Percentiles rank a stretch among this genome's conserved stretches.
These are phyloP conservation scores for Dendrolimus kikuchii DNA, from an alignment of 1,140 invertebrate species.

Conservation along the genomic window DNA sequence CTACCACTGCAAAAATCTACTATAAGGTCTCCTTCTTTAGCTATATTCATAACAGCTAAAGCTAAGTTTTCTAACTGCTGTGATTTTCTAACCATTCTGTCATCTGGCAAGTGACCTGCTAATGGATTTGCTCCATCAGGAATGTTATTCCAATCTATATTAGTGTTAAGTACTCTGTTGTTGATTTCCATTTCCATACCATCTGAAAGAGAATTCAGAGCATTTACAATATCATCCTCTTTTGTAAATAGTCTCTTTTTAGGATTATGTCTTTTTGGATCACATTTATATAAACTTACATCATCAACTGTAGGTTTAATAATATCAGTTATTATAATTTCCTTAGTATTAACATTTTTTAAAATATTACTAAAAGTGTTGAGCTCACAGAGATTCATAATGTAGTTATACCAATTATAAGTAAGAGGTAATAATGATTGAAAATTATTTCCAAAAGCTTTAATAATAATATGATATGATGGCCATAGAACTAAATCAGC, in stretches of 20 bases:
- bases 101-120: conserved; percentile 84
- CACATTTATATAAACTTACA: conserved; percentile 85
- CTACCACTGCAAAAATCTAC: conserved; percentile 97
- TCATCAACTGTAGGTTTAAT: conserved; percentile 56
- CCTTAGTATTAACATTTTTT: conserved; percentile 15
- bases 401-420: conserved; percentile 76
- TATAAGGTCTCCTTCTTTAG: conserved; percentile 76
- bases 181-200: conserved; percentile 56
- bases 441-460: conserved; percentile 66
- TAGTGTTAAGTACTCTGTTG: conserved; percentile 31
- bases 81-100: conserved; percentile 84
- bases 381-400: conserved; percentile 51
- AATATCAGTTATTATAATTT: conserved; percentile 19
- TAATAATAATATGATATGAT: conserved; percentile 78
- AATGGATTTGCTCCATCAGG: conserved; percentile 82
- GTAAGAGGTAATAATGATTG: conserved; percentile 76
- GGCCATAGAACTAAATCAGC: conserved; percentile 89
- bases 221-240: conserved; percentile 81
- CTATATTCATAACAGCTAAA: conserved; percentile 83
- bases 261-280: conserved; percentile 83
- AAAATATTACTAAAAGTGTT: conserved; percentile 32
- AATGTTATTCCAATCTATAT: conserved; percentile 74
- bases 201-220: conserved; percentile 60
- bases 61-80: conserved; percentile 92
- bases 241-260: conserved; percentile 82